These are phyloP conservation scores for Xenops minutus DNA, from an alignment of 2,797 vertebrate species.

Conservation along the genomic window DNA sequence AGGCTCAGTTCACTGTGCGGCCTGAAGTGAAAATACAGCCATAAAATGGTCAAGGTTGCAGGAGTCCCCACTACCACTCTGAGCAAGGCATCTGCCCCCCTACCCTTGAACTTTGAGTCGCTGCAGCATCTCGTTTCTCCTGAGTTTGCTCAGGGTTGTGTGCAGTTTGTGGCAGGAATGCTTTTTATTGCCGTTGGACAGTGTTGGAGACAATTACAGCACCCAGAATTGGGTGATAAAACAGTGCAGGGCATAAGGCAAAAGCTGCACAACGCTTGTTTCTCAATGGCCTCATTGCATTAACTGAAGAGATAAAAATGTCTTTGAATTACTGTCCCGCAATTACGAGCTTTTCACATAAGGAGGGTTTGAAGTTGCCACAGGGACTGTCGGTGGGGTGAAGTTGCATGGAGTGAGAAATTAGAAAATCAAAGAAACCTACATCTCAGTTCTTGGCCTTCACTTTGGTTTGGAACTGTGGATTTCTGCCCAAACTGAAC, in stretches of 20 bases:
- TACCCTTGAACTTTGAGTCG: background rate
- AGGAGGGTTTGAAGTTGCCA: background rate
- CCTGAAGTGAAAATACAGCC: background rate
- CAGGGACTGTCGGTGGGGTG: background rate
- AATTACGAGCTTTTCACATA: background rate
- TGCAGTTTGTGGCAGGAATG: background rate
- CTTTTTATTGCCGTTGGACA: background rate
- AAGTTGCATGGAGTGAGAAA: background rate
- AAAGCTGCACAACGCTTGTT: background rate
- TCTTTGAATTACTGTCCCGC: background rate
- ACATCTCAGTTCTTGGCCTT: accelerated
- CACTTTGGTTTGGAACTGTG: background rate
- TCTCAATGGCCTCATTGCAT: background rate
- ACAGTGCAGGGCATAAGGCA: background rate
- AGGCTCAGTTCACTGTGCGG: background rate
- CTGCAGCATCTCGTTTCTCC: background rate
- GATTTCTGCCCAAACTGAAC: background rate
- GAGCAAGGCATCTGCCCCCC: background rate
- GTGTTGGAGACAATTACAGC: background rate
- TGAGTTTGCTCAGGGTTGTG: background rate
- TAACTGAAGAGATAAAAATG: background rate
- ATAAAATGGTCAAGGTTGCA: background rate
- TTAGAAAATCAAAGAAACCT: background rate
- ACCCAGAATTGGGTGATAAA: background rate
- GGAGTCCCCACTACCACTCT: background rate